Percentiles rank a stretch among this genome's conserved stretches.
Evolutionary conservation across 2,113 vertebrate species (phyloP).

Genomic region (Trochalopteron elliotii): DNA sequence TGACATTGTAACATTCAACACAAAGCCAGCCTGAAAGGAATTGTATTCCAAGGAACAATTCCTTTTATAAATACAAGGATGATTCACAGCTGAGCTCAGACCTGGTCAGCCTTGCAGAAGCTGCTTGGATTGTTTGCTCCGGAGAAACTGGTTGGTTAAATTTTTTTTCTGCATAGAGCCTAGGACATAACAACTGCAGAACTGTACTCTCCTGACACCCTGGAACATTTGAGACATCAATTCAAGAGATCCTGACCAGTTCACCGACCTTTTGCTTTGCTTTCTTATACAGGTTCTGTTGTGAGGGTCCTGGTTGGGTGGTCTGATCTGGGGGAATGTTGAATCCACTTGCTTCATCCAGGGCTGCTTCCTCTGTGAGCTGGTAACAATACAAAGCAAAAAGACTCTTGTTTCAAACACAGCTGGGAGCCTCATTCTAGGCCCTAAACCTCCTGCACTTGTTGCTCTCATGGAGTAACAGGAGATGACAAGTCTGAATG

Average conservation of each 20-base stretch:
- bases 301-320: conserved; percentile 49
- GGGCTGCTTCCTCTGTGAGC: conserved; percentile 88
- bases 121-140: not conserved
- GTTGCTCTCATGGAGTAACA: not conserved
- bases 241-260: not conserved
- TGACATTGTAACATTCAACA: not conserved
- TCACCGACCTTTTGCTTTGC: conserved; percentile 65
- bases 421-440: not conserved
- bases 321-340: conserved; percentile 85
- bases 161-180: not conserved
- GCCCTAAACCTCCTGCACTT: not conserved
- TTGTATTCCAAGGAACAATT: not conserved
- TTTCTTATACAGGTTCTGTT: not conserved
- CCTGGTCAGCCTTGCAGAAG: not conserved
- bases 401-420: not conserved
- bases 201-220: not conserved
- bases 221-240: not conserved
- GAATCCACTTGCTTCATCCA: conserved; percentile 93
- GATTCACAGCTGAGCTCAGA: not conserved
- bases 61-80: not conserved
- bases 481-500: not conserved
- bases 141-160: not conserved
- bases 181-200: not conserved
- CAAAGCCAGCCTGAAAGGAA: not conserved
- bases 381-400: conserved; percentile 48